A percentile compares a stretch with the other conserved stretches of the same genome.
Conservation (phyloP, 2,113 vertebrate species). For the Clarias macrocephalus region DNA sequence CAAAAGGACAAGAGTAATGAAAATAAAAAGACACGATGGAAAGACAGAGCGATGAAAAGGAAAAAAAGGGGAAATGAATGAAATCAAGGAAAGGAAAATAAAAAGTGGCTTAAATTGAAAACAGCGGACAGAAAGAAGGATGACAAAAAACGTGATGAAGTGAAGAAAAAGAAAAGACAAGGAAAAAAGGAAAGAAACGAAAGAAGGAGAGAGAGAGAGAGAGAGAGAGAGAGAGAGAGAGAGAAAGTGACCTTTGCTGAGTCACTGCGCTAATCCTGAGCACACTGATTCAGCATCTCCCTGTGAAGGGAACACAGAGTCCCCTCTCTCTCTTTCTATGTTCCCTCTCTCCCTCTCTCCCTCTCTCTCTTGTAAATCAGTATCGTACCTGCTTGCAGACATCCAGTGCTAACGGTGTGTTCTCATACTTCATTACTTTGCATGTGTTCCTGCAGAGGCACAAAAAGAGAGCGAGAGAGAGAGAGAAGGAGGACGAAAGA, state of each 20-base stretch:
- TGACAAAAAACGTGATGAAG: neutral
- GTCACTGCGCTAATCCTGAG: conserved; percentile 55
- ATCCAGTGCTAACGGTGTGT: neutral
- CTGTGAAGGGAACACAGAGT: conserved; percentile 18
- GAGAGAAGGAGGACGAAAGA: too few species aligned
- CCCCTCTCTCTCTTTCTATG: neutral
- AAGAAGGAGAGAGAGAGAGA: neutral
- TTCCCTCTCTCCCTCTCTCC: neutral
- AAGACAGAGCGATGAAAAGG: neutral
- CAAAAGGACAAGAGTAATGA: neutral
- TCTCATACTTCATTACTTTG: conserved; percentile 21
- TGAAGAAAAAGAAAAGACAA: neutral
- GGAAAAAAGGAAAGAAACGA: neutral
- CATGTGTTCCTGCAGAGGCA: conserved; percentile 38
- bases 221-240: neutral
- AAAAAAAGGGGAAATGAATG: neutral
- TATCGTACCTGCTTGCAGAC: conserved; percentile 17
- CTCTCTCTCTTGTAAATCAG: neutral
- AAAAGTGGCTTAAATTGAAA: neutral
- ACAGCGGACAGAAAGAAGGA: too few species aligned
- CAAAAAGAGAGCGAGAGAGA: neutral
- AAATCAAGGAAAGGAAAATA: neutral
- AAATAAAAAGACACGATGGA: neutral
- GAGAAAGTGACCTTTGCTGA: conserved; percentile 50
- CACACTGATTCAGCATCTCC: conserved; percentile 12